A percentile compares a stretch with the other conserved stretches of the same genome.
Evolutionary conservation across 2,113 vertebrate genomes (phyloP).

Genomic region (Corythornis vintsioides): DNA sequence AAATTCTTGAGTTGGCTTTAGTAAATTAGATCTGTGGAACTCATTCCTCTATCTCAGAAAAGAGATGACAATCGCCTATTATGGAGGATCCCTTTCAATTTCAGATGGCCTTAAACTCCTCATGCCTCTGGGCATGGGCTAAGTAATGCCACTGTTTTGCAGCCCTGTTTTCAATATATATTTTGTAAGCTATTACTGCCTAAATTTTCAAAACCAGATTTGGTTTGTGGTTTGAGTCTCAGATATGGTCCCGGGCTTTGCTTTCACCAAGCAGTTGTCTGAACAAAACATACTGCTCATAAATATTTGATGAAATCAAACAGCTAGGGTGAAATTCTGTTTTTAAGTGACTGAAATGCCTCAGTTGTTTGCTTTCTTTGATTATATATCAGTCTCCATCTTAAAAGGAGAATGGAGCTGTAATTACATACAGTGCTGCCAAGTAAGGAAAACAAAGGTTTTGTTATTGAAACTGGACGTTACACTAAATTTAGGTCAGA

Average conservation of each 20-base stretch:
- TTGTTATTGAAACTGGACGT: not conserved
- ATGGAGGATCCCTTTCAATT: not conserved
- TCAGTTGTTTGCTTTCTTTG: not conserved
- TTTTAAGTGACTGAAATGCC: conserved; percentile 12
- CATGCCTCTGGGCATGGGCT: not conserved
- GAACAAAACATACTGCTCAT: conserved; percentile 1
- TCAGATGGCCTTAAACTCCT: not conserved
- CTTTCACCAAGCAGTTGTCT: conserved; percentile 12
- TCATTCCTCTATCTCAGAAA: not conserved
- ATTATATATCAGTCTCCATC: not conserved
- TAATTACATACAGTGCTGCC: not conserved
- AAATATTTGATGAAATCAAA: conserved; percentile 55
- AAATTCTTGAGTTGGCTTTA: not conserved
- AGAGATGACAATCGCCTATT: not conserved
- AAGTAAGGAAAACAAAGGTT: not conserved
- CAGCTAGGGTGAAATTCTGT: conserved; percentile 22
- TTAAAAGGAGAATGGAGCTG: not conserved
- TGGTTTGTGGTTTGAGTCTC: not conserved
- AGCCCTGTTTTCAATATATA: not conserved
- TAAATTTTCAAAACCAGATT: not conserved
- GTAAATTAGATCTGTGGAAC: not conserved
- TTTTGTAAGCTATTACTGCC: not conserved
- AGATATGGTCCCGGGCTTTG: not conserved
- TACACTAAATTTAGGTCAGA: not conserved
- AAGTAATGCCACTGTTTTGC: not conserved